Base-by-base conservation (phyloP, 2,797 vertebrate genomes). In the Pseudotriccus pelzelni region DNA sequence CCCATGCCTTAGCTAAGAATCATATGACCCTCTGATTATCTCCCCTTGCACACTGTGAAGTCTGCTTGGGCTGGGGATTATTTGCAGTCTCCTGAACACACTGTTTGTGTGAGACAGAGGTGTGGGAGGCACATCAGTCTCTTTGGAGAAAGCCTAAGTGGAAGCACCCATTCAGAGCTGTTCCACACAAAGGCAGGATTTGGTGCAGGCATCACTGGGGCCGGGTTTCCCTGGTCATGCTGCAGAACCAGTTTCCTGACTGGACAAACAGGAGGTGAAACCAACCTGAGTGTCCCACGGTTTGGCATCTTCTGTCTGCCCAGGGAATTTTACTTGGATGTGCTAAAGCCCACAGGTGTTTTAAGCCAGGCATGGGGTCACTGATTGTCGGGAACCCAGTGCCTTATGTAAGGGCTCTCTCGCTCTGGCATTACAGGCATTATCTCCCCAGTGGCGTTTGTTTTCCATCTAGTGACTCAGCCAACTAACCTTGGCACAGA, bases 371-470 rank as follows among this genome's bases (percentile, higher is more conserved):
- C 0, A 1, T 39, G 46, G 24, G 63, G 8, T 78, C 70, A 83
- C 60, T 18, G 53, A 50, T 47, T 0, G 0, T 5, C 0, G 0
- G 50, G 64, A 92, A 43, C 19, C 2, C 34, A 60, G 15, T 0
- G 0, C 17, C 88, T 93, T 95, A 72, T 90, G 92, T 44, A 96
- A 93, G 75, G 89, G 11, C 37, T 19, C 27, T 69, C 56, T 88
- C 2, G 0, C 21, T 70, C 52, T 69, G 84, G n/a, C 43, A 4
- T 76, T 78, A 56, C 18, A 32, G 2, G 2, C 22, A 16, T 59
- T 67, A 34, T 56, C 75, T 95, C 37, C 36, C 20, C 0, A 0
- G 78, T 74, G 72, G 59, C 32, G 39, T 76, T 93, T 73, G 39
- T 59, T 93, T 95, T 87, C 47, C 43, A 44, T 63, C 39, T 64